Evolutionary conservation across 1,140 invertebrate genomes (phyloP).

Genomic region (Octopus sinensis): DNA sequence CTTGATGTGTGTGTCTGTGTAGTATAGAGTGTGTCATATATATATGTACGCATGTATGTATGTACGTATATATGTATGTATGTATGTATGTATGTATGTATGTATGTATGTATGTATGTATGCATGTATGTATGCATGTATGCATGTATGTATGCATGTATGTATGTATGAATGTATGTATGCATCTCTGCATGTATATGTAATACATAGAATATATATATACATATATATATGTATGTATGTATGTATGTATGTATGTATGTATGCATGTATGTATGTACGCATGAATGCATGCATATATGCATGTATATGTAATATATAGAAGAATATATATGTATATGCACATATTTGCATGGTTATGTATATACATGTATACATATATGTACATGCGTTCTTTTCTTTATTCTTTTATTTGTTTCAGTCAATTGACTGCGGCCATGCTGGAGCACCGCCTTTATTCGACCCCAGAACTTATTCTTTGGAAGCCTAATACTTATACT

Average conservation of each 20-base stretch:
- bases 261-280: conserved; percentile 9
- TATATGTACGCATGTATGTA: conserved; percentile 18
- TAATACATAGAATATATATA: not conserved
- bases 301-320: conserved; percentile 21
- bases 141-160: conserved; percentile 24
- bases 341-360: conserved; percentile 15
- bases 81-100: conserved; percentile 18
- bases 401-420: too few relatives aligned
- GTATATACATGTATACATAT: conserved; percentile 17
- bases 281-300: conserved; percentile 10
- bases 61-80: conserved; percentile 12
- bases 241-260: conserved; percentile 16
- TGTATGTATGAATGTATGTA: conserved; percentile 22
- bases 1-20: conserved; percentile 13
- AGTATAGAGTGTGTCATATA: conserved; percentile 9
- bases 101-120: conserved; percentile 21
- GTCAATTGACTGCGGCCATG: too few relatives aligned
- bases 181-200: conserved; percentile 18
- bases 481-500: too few relatives aligned
- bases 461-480: too few relatives aligned
- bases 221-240: not conserved
- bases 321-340: conserved; percentile 18
- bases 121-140: conserved; percentile 25
- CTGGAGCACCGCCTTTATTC: too few relatives aligned
- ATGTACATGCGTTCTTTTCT: conserved; percentile 7